Evolutionary conservation across 2,113 vertebrate species (phyloP).

Genomic region (Stigmatopora argus): DNA sequence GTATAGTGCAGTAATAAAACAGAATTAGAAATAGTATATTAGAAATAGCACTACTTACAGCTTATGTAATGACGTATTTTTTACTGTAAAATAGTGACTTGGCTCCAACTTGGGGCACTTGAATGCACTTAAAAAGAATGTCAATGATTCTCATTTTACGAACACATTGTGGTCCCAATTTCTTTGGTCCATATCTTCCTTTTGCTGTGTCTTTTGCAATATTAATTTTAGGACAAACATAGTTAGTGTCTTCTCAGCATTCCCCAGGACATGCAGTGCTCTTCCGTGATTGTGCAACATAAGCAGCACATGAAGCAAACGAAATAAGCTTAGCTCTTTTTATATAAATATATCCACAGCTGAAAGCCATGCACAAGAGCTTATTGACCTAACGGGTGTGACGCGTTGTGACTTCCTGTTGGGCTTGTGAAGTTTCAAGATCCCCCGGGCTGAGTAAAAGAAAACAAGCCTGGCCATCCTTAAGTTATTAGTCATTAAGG

Average conservation of each 20-base stretch:
- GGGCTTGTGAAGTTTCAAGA: slow-evolving; percentile 44
- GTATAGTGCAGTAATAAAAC: background rate
- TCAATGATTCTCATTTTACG: background rate
- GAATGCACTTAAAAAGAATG: background rate
- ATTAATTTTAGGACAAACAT: background rate
- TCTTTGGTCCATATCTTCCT: background rate
- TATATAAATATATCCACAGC: slow-evolving; percentile 29
- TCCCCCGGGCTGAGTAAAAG: slow-evolving; percentile 42
- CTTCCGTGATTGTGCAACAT: slow-evolving; percentile 6
- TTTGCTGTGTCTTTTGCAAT: background rate
- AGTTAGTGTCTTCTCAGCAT: background rate
- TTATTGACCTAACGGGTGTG: slow-evolving; percentile 59
- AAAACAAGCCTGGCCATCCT: slow-evolving; percentile 51
- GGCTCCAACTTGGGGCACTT: background rate
- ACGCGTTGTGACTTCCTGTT: slow-evolving; percentile 53
- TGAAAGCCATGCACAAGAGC: slow-evolving; percentile 39
- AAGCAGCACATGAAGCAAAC: slow-evolving; percentile 5
- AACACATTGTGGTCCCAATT: background rate
- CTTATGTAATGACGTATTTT: too few species aligned
- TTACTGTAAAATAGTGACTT: too few species aligned
- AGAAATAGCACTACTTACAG: background rate
- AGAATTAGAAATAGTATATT: background rate
- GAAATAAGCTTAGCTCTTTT: slow-evolving; percentile 18
- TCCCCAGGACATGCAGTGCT: background rate
- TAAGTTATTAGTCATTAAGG: slow-evolving; percentile 28